Evolutionary conservation across 2,888 invertebrate genomes (phyloP), one percentile per base, ranked within the genome.

Genomic region (Kryphioiulus occultus): DNA sequence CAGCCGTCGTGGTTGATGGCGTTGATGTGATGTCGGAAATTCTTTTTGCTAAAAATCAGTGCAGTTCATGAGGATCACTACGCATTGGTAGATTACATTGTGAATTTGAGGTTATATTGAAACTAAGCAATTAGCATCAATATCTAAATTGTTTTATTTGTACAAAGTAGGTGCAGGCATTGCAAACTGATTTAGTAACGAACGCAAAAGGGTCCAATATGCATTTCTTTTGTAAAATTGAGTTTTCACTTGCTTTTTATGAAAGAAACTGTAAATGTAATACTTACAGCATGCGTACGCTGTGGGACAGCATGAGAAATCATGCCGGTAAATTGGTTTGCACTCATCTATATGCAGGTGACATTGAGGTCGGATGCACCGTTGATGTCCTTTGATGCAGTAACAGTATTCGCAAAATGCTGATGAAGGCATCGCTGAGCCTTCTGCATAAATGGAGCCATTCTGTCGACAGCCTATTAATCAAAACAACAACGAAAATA

Each of bases 361-460:
- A 30, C 88, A 88, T 17, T 86, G 59, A 7, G 88, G 88, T 35
- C 44, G 15, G 35, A 88, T 86, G 92, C 97, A 97, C 90, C 94
- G 94, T 90, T 95, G 94, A 87, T 93, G 93, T 5, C 96, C 96
- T 44, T 93, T 93, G 90, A 96, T 94, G 91, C 97, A 97, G 93
- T 96, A 97, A 92, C 97, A 97, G 92, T 96, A 96, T 92, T 96
- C 95, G 92, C 97, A 97, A n/a, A 95, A 94, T 9, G 89, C 94
- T 26, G 94, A 94, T 5, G 95, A 94, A 89, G 94, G 94, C 95
- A 97, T 95, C 10, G 97, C 97, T 7, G 97, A 97, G 2, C 96
- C 96, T 85, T 95, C 95, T 26, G 94, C 95, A 92, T 95, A 96
- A 90, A 95, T 93, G 39, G 95, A 88, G n/a, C 59, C 84, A 35